phyloP scores from a whole-genome alignment of 2,797 vertebrate species.

The Scolopax rusticola region DNA sequence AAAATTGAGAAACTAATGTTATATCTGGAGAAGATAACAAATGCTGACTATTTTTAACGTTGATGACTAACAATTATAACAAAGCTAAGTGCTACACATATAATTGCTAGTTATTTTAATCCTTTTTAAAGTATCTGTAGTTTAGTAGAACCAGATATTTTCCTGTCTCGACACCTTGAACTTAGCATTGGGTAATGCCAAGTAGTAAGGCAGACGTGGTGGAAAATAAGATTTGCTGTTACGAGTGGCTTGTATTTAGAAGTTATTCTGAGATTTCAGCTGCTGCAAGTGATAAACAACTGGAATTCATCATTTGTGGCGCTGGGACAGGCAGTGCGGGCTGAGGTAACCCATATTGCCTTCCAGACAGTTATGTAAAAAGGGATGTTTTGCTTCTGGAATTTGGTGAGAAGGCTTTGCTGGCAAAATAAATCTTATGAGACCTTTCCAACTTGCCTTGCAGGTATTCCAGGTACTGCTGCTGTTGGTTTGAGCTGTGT shows the following conservation, averaged over 20 bases:
- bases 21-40: neutral
- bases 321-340: neutral
- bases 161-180: neutral
- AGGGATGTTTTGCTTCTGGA: neutral
- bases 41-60: neutral
- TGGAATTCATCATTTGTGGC: neutral
- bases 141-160: neutral
- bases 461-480: conserved; percentile 74
- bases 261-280: neutral
- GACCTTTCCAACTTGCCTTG: conserved; percentile 22
- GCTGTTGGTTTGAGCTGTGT: conserved; percentile 74
- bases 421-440: neutral
- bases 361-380: neutral
- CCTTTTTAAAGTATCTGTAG: neutral
- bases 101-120: neutral
- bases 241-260: neutral
- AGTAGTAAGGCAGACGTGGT: neutral
- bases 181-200: neutral
- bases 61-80: neutral
- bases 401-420: neutral
- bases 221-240: neutral
- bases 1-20: neutral
- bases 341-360: neutral
- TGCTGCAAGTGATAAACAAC: neutral
- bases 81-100: neutral